Percentiles rank a stretch among this genome's conserved stretches.
phyloP scores from a whole-genome alignment of 2,113 vertebrate genomes.

The Chiloscyllium plagiosum region DNA sequence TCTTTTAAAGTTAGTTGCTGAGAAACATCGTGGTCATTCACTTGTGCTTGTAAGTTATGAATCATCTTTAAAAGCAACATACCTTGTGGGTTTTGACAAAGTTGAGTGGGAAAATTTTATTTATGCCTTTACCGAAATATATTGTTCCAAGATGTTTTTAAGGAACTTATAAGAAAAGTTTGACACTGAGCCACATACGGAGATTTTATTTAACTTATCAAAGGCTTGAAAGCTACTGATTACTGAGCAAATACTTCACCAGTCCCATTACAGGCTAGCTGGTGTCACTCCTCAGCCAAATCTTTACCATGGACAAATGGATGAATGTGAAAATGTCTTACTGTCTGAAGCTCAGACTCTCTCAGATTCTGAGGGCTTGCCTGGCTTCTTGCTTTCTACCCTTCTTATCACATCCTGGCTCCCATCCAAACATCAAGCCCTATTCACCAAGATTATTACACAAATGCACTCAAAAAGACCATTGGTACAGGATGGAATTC shows the following conservation, averaged over 20 bases:
- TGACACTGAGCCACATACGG: background rate
- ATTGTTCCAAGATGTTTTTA: background rate
- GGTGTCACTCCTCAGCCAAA: too few species aligned
- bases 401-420: too few species aligned
- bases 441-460: too few species aligned
- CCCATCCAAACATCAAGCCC: too few species aligned
- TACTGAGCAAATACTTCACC: background rate
- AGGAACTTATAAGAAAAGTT: background rate
- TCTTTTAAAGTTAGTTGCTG: slow-evolving; percentile 2
- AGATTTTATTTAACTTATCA: background rate
- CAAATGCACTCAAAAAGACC: background rate
- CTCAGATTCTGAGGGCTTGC: too few species aligned
- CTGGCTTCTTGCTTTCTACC: too few species aligned
- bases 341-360: too few species aligned
- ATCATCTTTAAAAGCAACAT: too few species aligned
- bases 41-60: too few species aligned
- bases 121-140: background rate
- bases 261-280: background rate
- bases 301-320: too few species aligned
- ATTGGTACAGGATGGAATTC: background rate
- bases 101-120: background rate
- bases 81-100: background rate
- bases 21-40: background rate
- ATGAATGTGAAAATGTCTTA: too few species aligned
- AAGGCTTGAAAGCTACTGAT: background rate